Evolutionary conservation across 2,797 vertebrate species (phyloP).

Genomic region (Acanthopagrus latus): DNA sequence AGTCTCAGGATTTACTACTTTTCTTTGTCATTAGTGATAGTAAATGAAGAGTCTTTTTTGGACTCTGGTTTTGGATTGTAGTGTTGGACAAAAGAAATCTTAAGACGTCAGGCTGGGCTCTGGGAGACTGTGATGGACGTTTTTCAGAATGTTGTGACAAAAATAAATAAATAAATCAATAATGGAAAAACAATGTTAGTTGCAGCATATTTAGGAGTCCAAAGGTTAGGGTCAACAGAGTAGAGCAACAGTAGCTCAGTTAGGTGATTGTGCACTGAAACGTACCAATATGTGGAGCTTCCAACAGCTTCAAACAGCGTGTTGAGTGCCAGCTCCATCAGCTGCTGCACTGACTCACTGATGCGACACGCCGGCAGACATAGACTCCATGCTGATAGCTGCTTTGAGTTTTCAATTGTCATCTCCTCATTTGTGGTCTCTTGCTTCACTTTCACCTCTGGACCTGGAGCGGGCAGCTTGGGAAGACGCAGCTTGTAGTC

Average conservation of each 20-base stretch:
- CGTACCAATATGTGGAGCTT: constrained; percentile 93
- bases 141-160: too few relatives aligned
- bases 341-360: constrained; percentile 93
- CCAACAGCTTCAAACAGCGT: constrained; percentile 91
- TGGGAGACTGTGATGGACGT: too few relatives aligned
- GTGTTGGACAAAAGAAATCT: too few relatives aligned
- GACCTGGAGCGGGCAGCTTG: constrained; percentile 81
- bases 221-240: not conserved
- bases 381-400: constrained; percentile 87
- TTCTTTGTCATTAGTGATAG: too few relatives aligned
- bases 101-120: too few relatives aligned
- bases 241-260: not conserved
- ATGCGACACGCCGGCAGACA: constrained; percentile 92
- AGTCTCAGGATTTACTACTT: too few relatives aligned
- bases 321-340: constrained; percentile 92
- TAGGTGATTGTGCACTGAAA: not conserved
- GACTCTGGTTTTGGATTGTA: too few relatives aligned
- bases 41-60: too few relatives aligned
- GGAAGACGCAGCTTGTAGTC: constrained; percentile 86
- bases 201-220: too few relatives aligned
- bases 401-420: constrained; percentile 85
- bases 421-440: constrained; percentile 62
- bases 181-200: too few relatives aligned
- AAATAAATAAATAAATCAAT: too few relatives aligned
- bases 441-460: constrained; percentile 73